These are phyloP conservation scores for Drosophila nr. medialis DNA, from an alignment of 2,888 invertebrate genomes.

Conservation along the genomic window DNA sequence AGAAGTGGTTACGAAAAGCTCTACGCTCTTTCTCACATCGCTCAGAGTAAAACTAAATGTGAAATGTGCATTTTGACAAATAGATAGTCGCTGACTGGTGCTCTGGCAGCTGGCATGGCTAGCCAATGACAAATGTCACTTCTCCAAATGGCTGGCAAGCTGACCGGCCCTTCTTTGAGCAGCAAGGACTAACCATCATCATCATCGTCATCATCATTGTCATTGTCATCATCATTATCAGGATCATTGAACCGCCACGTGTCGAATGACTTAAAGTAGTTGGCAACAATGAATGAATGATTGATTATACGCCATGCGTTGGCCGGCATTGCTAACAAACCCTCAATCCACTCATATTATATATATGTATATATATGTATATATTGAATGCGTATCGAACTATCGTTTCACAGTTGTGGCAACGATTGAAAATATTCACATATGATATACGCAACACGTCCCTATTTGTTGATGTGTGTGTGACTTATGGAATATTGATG, in stretches of 20 bases:
- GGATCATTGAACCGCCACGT: constrained; percentile 23
- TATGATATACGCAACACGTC: constrained; percentile 15
- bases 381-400: no score
- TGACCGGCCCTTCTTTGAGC: constrained; percentile 22
- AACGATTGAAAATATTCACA: background rate
- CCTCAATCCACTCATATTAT: background rate
- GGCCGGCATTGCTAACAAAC: constrained; percentile 13
- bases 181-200: constrained; percentile 13
- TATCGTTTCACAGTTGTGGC: background rate
- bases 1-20: background rate
- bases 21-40: background rate
- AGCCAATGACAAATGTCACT: constrained; percentile 39
- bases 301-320: constrained; percentile 58
- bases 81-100: background rate
- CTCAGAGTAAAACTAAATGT: background rate
- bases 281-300: constrained; percentile 69
- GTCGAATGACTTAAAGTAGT: constrained; percentile 62
- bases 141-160: constrained; percentile 38
- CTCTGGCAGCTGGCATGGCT: constrained; percentile 1
- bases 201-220: background rate
- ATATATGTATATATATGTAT: no score
- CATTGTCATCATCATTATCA: constrained; percentile 12
- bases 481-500: constrained; percentile 15
- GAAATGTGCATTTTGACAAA: constrained; percentile 19
- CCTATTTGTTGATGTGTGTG: constrained; percentile 14